Evolutionary conservation across 1,140 invertebrate species (phyloP), one percentile per base, ranked within the genome.

Genomic region (Bombus confusus): DNA sequence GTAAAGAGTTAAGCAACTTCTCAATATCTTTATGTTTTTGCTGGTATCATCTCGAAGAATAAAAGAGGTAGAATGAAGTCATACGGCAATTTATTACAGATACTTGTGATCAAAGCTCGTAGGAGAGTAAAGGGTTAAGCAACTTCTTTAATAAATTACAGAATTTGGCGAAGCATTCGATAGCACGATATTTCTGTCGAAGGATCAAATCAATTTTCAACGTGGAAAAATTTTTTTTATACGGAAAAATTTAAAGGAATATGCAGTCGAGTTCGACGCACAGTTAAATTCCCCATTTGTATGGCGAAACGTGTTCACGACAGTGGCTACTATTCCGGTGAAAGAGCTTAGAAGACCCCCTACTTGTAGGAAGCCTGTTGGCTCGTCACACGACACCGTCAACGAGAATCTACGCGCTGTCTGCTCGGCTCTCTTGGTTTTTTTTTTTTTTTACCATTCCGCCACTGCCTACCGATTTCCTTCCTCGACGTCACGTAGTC

Each of bases 291-390:
- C 4, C 12, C 57, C 25, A 77, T 62, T 39, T 5, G 22, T 37
- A 28, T n/a, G 10, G 25, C 28, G 18, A 76, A 59, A 76, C 13
- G 47, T 52, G 72, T 73, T 78, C 25, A 18, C 68, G 34, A 22
- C 28, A 18, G 3, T 4, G 52, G 15, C 39, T 6, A 22, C 28
- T 39, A 66, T 37, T 52, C 83, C 69, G 39, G 62, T 75, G 64
- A 75, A 68, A 69, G 34, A 39, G 71, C 71, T 85, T 85, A 85
- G 84, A 80, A 80, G 78, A 85, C 84, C 84, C 84, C 84, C 77
- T 85, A 34, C 13, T 43, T 64, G 47, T 52, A 69, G 59, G 85
- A 86, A 86, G 85, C 80, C 85, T 76, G 64, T 71, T 22, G 31
- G 47, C 52, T 83, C 34, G 85, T 86, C 74, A 86, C 69, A 52